These are phyloP conservation scores for Sinocyclocheilus maitianheensis DNA, from an alignment of 2,113 vertebrate species.

Conservation along the genomic window DNA sequence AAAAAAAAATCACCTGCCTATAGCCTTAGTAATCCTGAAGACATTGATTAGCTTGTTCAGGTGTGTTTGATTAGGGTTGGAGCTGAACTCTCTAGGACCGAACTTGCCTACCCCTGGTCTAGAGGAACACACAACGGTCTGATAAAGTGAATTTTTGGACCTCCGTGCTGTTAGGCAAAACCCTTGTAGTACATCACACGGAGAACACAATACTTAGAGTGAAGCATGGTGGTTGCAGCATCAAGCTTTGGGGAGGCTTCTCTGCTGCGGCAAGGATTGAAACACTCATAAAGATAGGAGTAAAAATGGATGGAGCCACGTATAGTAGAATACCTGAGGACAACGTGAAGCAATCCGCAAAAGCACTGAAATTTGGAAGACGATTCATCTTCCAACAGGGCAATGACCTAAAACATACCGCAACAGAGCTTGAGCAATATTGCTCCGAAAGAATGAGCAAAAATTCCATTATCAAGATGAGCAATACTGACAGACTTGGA, in stretches of 20 bases:
- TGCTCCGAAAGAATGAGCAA: neutral
- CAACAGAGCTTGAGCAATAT: conserved; percentile 13
- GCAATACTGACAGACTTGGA: neutral
- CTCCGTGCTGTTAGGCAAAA: neutral
- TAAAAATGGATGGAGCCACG: conserved; percentile 18
- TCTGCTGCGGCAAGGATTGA: conserved; percentile 18
- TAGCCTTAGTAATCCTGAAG: too few relatives aligned
- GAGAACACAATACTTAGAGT: neutral
- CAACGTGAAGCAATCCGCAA: neutral
- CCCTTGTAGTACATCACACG: neutral
- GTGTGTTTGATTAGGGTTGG: too few relatives aligned
- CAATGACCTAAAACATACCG: conserved; percentile 19
- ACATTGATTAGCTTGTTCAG: too few relatives aligned
- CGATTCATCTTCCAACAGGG: conserved; percentile 29
- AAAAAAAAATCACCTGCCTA: too few relatives aligned
- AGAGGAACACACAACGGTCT: neutral
- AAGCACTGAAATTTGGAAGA: conserved; percentile 30
- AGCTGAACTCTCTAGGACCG: too few relatives aligned
- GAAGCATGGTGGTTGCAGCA: conserved; percentile 3
- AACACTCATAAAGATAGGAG: conserved; percentile 18
- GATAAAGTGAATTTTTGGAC: neutral
- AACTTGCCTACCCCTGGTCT: neutral
- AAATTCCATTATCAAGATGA: neutral
- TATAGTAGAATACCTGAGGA: conserved; percentile 22
- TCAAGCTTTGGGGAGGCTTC: neutral